Base-by-base conservation (phyloP, 2,797 vertebrate species). In the Neoniphon sammara region DNA sequence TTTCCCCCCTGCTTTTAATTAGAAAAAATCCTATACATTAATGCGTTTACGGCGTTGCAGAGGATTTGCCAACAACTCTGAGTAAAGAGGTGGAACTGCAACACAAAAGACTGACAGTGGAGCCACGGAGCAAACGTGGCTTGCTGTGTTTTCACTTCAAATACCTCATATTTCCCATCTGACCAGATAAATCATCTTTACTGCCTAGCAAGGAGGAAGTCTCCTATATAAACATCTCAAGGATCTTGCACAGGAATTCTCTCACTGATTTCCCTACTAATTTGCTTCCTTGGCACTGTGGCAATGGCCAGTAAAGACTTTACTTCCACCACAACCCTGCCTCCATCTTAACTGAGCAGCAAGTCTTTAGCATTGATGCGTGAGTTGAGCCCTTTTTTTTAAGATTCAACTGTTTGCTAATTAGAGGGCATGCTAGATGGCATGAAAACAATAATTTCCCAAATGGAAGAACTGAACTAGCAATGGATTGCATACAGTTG, bases 171-270 rank as follows among this genome's bases (percentile, higher is more conserved):
- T 80, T 77, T 87, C 82, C 84, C 78, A 74, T 78, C 78, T 82
- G 82, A 73, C 72, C 62, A 70, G 76, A 85, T 86, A 78, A 82
- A 86, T 85, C 80, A 75, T 80, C 67, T 82, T 75, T 78, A 80
- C 77, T 84, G 81, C 77, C 69, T 55, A 18, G 21, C 55, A 70
- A 76, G 50, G 73, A 62, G 78, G 69, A 42, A 84, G 77, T 70
- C 46, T 63, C 74, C 71, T 82, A 83, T 78, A 81, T 67, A 85
- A 87, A 85, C 78, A 83, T 55, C 62, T 71, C 69, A 44, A 73
- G 27, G 56, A 39, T 49, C 57, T 68, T 62, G 58, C 52, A 69
- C 68, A 63, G 47, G 2, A 17, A 11, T 49, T 49, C 10, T 27
- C 18, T 27, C 18, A 21, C 17, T 56, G 3, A 68, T 75, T 68